Evolutionary conservation across 30 jellyfish, hydroid and myxozoan species (phyloP), one percentile per base, ranked within the genome.

Genomic region (Chrysaora quinquecirrha): DNA sequence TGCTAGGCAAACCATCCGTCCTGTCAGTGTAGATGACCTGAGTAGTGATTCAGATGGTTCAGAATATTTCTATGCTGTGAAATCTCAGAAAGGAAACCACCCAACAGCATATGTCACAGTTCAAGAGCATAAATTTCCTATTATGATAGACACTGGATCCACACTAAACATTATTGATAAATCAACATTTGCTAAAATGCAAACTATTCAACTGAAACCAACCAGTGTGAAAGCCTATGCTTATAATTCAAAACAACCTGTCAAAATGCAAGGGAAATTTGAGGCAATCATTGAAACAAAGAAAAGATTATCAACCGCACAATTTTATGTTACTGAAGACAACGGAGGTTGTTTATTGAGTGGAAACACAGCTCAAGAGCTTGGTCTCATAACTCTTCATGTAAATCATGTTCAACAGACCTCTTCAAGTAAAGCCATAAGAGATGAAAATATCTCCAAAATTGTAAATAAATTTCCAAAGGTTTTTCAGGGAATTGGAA

Each of bases 401-500:
- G 11, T 60, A 43, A 43, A 43, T 16, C 58, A 43, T 9, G 16
- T 6, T 43, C 9, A 43, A 43, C 9, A 9, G 12, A 43, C 12
- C 58, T 43, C 58, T 43, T 6, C 58, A 9, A 43, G 16, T 6
- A 43, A 6, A 68, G 1, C 30, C 23, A 68, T 20, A 68, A 33
- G 33, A 29, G 54, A 68, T 68, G 2, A 34, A 34, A 38, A 34
- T 28, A 32, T 67, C 22, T 11, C 18, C 6, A 73, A 50, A 12
- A 52, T 73, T 25, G 60, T 73, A 6, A 52, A 73, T 19, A 28
- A 73, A 50, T 50, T 18, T 56, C 49, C 85, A 23, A 67, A 73
- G 14, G 70, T 50, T 20, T 48, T 73, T 43, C 47, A 46, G 12
- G 73, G 85, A 31, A 50, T 43, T 18, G 85, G 85, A 38, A 73